Evolutionary conservation across 2,113 vertebrate species (phyloP).

Genomic region (Trogon surrucura): DNA sequence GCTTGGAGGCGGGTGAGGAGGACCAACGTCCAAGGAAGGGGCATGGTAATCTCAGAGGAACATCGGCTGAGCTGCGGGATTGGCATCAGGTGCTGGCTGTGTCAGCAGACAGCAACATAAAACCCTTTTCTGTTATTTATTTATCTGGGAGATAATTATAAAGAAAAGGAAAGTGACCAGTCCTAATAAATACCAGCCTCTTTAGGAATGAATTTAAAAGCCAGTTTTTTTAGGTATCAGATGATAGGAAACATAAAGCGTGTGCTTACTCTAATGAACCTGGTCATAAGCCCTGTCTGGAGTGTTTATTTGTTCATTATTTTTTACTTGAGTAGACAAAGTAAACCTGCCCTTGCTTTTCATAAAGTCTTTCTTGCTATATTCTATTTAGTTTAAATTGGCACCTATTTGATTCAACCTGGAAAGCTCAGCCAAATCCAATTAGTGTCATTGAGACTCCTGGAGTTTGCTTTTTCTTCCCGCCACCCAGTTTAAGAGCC

Average conservation of each 20-base stretch:
- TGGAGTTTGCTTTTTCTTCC: background rate
- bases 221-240: constrained; percentile 36
- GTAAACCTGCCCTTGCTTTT: constrained; percentile 51
- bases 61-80: background rate
- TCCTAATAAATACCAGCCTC: constrained; percentile 21
- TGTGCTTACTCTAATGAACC: background rate
- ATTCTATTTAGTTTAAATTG: constrained; percentile 55
- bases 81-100: constrained; percentile 13
- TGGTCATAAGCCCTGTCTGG: constrained; percentile 29
- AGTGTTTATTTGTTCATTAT: constrained; percentile 63
- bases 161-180: constrained; percentile 28
- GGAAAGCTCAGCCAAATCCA: constrained; percentile 42
- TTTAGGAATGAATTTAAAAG: constrained; percentile 27
- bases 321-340: constrained; percentile 69
- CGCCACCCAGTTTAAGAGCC: background rate
- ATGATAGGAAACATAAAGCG: constrained; percentile 22
- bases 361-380: constrained; percentile 34
- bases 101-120: constrained; percentile 29
- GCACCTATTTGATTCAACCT: constrained; percentile 27
- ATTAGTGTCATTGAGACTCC: constrained; percentile 46
- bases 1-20: background rate
- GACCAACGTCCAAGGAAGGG: background rate
- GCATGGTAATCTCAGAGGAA: background rate
- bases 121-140: background rate
- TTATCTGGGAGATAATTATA: constrained; percentile 38